Evolutionary conservation across 2,113 vertebrate genomes (phyloP).

Genomic region (Illadopsis cleaveri): DNA sequence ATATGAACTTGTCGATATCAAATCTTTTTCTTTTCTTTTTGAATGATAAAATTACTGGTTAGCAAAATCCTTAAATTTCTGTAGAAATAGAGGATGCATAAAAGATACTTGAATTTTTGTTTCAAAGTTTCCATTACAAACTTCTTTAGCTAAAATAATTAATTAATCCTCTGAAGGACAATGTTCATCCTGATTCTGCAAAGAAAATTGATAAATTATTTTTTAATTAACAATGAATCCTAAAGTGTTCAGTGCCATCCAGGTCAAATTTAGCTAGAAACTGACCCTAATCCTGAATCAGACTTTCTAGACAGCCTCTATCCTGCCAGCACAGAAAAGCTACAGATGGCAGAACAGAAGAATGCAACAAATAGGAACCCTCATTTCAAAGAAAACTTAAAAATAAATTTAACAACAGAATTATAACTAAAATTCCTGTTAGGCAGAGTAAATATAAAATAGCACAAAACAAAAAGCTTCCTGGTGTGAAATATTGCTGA

Average conservation of each 20-base stretch:
- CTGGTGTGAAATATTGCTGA: neutral
- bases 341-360: neutral
- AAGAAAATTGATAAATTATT: neutral
- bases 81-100: neutral
- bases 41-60: neutral
- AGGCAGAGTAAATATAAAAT: neutral
- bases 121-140: neutral
- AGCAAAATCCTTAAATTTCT: neutral
- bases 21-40: neutral
- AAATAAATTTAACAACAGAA: neutral
- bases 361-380: neutral
- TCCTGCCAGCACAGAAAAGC: neutral
- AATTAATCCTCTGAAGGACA: neutral
- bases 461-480: neutral
- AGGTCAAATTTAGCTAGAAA: neutral
- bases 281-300: slow-evolving; percentile 12
- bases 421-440: neutral
- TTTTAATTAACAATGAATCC: neutral
- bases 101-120: neutral
- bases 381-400: neutral
- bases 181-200: neutral
- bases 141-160: neutral
- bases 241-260: neutral
- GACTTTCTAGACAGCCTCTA: neutral
- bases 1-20: neutral